phyloP scores from a whole-genome alignment of 2,113 vertebrate species.

The Aegithalos caudatus region DNA sequence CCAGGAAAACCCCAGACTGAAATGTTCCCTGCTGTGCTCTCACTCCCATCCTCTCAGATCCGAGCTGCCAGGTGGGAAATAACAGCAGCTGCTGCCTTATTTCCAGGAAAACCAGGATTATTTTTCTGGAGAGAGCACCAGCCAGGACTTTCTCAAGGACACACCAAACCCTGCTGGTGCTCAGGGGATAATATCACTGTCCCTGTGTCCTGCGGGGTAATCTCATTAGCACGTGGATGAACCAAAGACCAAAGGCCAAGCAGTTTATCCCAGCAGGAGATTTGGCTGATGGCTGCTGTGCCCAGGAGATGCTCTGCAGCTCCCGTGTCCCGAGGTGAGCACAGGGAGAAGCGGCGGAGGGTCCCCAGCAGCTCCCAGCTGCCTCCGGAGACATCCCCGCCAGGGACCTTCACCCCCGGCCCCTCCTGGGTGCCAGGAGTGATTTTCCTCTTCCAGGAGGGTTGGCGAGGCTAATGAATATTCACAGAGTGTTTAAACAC shows the following conservation, averaged over 20 bases:
- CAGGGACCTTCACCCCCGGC: fast-evolving
- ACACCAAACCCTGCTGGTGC: not conserved
- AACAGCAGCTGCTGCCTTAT: not conserved
- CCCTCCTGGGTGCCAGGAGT: not conserved
- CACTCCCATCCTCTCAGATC: too few relatives aligned
- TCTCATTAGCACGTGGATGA: not conserved
- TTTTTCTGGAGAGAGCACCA: fast-evolving
- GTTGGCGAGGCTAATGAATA: not conserved
- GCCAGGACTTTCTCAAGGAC: fast-evolving
- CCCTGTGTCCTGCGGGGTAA: not conserved
- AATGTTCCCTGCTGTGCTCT: fast-evolving
- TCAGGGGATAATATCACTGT: not conserved
- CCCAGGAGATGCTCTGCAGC: not conserved
- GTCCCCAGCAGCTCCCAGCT: not conserved
- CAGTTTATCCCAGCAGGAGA: not conserved
- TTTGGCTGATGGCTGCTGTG: not conserved
- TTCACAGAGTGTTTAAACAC: not conserved
- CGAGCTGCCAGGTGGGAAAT: not conserved
- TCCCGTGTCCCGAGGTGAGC: fast-evolving
- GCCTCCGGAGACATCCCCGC: fast-evolving
- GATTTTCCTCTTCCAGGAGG: not conserved
- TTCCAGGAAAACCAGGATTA: not conserved
- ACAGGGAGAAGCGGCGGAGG: not conserved
- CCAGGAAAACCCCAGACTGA: not conserved
- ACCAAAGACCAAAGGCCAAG: not conserved